Evolutionary conservation across 2,888 invertebrate species (phyloP).

Genomic region (Apamea crenata): DNA sequence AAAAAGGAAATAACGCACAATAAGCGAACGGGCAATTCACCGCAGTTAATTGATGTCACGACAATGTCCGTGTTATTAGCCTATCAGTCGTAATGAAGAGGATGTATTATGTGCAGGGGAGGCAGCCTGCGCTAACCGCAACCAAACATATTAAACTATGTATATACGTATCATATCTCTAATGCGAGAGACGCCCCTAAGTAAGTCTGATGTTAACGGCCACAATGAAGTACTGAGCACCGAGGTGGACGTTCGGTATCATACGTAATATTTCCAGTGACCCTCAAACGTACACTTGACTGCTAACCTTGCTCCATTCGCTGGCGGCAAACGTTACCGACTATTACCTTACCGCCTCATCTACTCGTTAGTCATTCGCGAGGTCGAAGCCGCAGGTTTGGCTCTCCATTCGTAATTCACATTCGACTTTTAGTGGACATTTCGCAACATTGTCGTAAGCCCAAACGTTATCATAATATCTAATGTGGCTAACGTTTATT

Average conservation of each 20-base stretch:
- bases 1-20: slow-evolving; percentile 64
- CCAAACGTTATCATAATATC: slow-evolving; percentile 43
- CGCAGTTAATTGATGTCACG: slow-evolving; percentile 79
- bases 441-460: slow-evolving; percentile 70
- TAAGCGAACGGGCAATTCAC: slow-evolving; percentile 73
- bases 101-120: slow-evolving; percentile 45
- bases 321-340: slow-evolving; percentile 73
- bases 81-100: slow-evolving; percentile 60
- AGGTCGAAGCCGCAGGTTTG: slow-evolving; percentile 77
- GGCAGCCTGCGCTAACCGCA: slow-evolving; percentile 40
- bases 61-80: slow-evolving; percentile 77
- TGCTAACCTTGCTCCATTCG: slow-evolving; percentile 81
- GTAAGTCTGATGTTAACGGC: slow-evolving; percentile 48
- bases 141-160: slow-evolving; percentile 37
- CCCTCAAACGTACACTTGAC: slow-evolving; percentile 79
- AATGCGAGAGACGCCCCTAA: slow-evolving; percentile 34
- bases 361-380: slow-evolving; percentile 76
- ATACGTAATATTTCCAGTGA: slow-evolving; percentile 75
- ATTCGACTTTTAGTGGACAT: slow-evolving; percentile 66
- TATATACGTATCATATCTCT: slow-evolving; percentile 34
- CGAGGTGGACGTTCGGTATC: slow-evolving; percentile 67
- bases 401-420: slow-evolving; percentile 79
- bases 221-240: slow-evolving; percentile 41
- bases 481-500: slow-evolving; percentile 42
- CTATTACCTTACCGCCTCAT: slow-evolving; percentile 79